phyloP scores from a whole-genome alignment of 2,113 vertebrate species.

The Chinchilla lanigera region DNA sequence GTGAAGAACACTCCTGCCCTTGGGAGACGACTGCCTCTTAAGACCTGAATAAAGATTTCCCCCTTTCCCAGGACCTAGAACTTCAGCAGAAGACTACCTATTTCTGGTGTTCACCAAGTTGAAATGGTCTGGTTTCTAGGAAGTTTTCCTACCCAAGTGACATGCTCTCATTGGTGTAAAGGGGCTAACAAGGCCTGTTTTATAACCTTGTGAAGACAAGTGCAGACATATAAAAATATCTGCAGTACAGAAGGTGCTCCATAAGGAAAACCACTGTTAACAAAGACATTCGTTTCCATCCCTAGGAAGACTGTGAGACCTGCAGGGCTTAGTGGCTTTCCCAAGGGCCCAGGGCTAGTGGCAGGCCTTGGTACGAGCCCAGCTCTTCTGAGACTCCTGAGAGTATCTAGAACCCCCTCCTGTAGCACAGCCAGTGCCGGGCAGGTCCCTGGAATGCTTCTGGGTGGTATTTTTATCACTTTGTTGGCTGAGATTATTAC shows the following conservation, averaged over 20 bases:
- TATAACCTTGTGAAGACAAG: neutral
- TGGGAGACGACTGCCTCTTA: neutral
- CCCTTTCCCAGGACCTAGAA: neutral
- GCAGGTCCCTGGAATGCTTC: neutral
- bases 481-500: neutral
- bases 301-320: neutral
- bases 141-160: neutral
- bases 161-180: neutral
- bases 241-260: fast-evolving
- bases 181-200: neutral
- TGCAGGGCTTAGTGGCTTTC: neutral
- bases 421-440: neutral
- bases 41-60: neutral
- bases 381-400: neutral
- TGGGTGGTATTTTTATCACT: neutral
- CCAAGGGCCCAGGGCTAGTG: neutral
- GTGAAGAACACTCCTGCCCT: fast-evolving
- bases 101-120: neutral
- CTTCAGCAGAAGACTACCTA: neutral
- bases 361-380: neutral
- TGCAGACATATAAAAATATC: neutral
- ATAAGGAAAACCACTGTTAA: neutral
- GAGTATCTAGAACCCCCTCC: neutral
- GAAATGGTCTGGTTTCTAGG: neutral
- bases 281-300: fast-evolving